These are phyloP conservation scores for Cirrhinus molitorella DNA, from an alignment of 2,797 vertebrate species.

Conservation along the genomic window DNA sequence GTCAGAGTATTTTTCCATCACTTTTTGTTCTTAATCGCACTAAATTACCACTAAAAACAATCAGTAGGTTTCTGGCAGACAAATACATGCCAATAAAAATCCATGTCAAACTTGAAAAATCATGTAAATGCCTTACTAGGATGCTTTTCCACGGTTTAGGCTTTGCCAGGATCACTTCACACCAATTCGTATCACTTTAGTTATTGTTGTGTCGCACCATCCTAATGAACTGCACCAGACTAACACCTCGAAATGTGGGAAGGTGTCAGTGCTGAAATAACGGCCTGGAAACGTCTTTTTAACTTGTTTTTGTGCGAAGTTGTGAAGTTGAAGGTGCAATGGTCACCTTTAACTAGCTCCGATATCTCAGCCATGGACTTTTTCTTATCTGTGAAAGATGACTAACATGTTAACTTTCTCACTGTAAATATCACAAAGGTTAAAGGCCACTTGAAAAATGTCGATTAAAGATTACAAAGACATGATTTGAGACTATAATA, in stretches of 20 bases:
- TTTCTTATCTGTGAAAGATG: conserved; percentile 11
- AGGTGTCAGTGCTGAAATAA: conserved; percentile 7
- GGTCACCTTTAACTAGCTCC: neutral
- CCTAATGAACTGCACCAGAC: conserved; percentile 33
- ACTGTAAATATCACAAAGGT: neutral
- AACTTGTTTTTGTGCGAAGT: neutral
- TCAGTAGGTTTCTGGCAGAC: neutral
- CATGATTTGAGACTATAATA: neutral
- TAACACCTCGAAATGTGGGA: conserved; percentile 28
- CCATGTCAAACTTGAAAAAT: neutral
- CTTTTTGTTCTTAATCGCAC: neutral
- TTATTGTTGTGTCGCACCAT: conserved; percentile 13
- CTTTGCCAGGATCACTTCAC: conserved; percentile 13
- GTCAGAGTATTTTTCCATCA: neutral
- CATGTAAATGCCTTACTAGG: neutral
- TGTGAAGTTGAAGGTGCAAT: neutral
- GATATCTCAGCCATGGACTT: neutral
- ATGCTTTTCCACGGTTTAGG: neutral
- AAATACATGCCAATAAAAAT: neutral
- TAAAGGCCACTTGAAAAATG: neutral
- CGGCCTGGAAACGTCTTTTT: neutral
- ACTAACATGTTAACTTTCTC: conserved; percentile 2
- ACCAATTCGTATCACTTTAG: conserved; percentile 25
- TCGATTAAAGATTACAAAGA: neutral
- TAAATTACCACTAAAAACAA: neutral